phyloP scores from a whole-genome alignment of 2,113 vertebrate species.

The Cyanoramphus novaezelandiae region DNA sequence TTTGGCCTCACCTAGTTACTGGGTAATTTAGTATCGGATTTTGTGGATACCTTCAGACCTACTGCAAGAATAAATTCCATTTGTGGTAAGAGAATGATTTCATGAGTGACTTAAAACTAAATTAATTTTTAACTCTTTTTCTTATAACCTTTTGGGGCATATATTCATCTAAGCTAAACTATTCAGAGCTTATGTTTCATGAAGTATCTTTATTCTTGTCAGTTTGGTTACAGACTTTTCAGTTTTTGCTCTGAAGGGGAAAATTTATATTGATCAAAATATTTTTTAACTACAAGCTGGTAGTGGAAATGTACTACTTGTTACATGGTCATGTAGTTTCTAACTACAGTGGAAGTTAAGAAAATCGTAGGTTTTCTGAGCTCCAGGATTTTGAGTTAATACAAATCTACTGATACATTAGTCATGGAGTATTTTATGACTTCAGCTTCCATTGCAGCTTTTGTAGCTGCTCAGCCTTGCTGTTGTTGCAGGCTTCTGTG shows the following conservation, averaged over 20 bases:
- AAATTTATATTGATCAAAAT: background rate
- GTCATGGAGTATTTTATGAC: background rate
- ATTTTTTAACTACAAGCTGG: background rate
- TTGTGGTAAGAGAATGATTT: constrained; percentile 84
- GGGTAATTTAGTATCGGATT: constrained; percentile 94
- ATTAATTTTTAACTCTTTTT: background rate
- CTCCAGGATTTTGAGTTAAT: background rate
- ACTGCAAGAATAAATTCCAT: constrained; percentile 99
- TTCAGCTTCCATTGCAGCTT: background rate
- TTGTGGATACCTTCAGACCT: constrained; percentile 97
- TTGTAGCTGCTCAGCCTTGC: background rate
- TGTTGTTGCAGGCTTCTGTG: background rate
- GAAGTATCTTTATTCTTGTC: background rate
- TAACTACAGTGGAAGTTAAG: background rate
- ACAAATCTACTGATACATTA: background rate
- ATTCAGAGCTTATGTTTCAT: background rate
- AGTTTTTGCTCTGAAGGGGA: background rate
- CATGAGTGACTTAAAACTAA: background rate
- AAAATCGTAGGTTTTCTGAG: background rate
- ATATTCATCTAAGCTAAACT: background rate
- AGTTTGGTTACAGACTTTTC: background rate
- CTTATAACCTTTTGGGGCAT: background rate
- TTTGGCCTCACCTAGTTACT: constrained; percentile 81
- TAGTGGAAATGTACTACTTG: background rate
- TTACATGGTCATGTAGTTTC: background rate